Evolutionary conservation across 2,888 invertebrate genomes (phyloP).

Genomic region (Acanthosepion pharaonis): DNA sequence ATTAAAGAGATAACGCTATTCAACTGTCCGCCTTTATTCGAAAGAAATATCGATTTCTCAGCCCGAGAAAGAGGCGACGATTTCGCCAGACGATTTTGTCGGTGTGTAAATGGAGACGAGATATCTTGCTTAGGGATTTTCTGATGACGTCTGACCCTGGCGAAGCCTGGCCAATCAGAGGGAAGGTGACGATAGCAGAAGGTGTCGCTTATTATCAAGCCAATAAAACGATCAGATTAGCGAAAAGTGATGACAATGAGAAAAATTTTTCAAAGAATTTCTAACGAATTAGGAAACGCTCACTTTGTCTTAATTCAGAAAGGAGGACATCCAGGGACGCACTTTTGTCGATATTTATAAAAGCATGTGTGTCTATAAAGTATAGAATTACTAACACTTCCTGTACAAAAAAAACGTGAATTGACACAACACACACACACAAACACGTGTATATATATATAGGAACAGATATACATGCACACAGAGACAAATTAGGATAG

Average conservation of each 20-base stretch:
- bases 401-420: neutral
- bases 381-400: neutral
- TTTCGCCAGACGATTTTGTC: neutral
- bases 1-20: neutral
- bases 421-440: neutral
- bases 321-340: neutral
- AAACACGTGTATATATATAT: neutral
- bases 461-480: no score
- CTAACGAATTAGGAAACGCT: neutral
- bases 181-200: no score
- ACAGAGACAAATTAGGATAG: neutral
- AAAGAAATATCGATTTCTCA: neutral
- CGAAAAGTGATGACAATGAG: no score
- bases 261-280: neutral
- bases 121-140: neutral
- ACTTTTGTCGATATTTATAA: neutral
- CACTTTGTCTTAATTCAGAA: no score
- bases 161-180: no score
- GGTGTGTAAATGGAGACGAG: neutral
- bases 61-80: neutral
- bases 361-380: neutral
- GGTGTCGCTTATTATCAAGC: no score
- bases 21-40: neutral
- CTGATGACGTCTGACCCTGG: neutral
- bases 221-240: no score